Evolutionary conservation across 1,140 invertebrate genomes (phyloP).

Genomic region (Lysiphlebus fabarum): DNA sequence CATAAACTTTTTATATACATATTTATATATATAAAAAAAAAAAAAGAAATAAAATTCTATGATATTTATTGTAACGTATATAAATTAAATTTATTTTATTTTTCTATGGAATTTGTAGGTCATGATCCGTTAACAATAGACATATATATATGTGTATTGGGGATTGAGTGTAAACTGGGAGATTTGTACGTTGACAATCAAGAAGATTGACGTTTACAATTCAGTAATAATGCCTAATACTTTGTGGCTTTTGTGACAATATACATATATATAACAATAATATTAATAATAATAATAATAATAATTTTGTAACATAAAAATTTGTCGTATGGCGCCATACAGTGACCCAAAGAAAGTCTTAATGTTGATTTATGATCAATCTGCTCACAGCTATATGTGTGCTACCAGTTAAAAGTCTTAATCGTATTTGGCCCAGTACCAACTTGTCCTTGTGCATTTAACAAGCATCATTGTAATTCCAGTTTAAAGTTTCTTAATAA

Average conservation of each 20-base stretch:
- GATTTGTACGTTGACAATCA: conserved; percentile 1
- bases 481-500: no score
- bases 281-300: no score
- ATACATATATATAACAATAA: background rate
- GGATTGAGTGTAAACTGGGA: background rate
- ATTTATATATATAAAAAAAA: no score
- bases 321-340: no score
- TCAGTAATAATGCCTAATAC: conserved; percentile 9
- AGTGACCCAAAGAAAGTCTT: conserved; percentile 2
- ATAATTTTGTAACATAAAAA: no score
- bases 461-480: conserved; percentile 6
- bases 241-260: no score
- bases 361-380: conserved; percentile 24
- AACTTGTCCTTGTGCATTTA: conserved; percentile 11
- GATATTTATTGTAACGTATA: no score
- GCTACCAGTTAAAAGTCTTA: conserved; percentile 15
- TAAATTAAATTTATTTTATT: no score
- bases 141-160: background rate
- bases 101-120: background rate
- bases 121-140: background rate
- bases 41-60: no score
- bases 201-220: conserved; percentile 1
- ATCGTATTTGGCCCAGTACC: conserved; percentile 23
- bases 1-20: no score
- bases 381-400: conserved; percentile 19